These are phyloP conservation scores for Ptychadena robeensis DNA, from an alignment of 2,797 vertebrate genomes.

Conservation along the genomic window DNA sequence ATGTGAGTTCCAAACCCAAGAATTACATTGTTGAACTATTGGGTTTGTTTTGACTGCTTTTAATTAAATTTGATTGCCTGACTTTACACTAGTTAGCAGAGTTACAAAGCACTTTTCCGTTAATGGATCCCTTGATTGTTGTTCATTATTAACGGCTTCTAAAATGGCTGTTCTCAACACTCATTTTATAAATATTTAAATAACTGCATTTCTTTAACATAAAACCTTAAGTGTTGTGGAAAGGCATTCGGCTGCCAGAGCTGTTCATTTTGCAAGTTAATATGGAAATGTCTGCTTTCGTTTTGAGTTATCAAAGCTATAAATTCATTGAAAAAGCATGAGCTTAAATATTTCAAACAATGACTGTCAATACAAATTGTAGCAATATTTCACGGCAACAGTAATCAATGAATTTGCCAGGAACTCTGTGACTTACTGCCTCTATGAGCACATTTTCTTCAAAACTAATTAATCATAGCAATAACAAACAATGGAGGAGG, in stretches of 20 bases:
- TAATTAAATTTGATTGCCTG: constrained; percentile 82
- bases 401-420: constrained; percentile 67
- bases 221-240: constrained; percentile 70
- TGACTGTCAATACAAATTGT: constrained; percentile 65
- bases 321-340: constrained; percentile 66
- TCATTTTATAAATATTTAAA: constrained; percentile 83
- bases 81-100: constrained; percentile 73
- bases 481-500: constrained; percentile 55
- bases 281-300: constrained; percentile 60
- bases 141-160: constrained; percentile 80
- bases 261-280: constrained; percentile 67
- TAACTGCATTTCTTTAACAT: constrained; percentile 74
- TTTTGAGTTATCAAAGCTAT: constrained; percentile 63
- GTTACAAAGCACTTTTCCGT: constrained; percentile 74
- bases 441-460: constrained; percentile 62
- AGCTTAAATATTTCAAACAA: constrained; percentile 65
- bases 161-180: constrained; percentile 73
- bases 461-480: constrained; percentile 65
- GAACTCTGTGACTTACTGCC: constrained; percentile 62
- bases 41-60: constrained; percentile 80
- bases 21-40: constrained; percentile 76
- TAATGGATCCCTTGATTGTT: constrained; percentile 78
- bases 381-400: constrained; percentile 65
- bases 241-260: constrained; percentile 65
- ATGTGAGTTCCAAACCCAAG: constrained; percentile 65